Evolutionary conservation across 23 tunicate species (phyloP), one percentile per base, ranked within the genome.

Genomic region (Halocynthia roretzi): DNA sequence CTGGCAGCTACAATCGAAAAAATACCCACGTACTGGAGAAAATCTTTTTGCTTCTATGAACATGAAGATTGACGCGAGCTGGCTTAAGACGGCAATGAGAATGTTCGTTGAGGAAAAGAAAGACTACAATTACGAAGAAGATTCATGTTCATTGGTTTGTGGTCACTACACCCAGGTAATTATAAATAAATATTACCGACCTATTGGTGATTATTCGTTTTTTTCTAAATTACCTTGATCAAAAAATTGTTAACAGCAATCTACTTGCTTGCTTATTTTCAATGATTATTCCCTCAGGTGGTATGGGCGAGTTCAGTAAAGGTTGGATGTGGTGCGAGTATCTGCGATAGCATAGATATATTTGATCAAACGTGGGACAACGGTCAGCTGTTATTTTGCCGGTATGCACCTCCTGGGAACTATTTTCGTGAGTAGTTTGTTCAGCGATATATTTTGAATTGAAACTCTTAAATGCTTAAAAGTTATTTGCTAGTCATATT

Each of bases 61-160:
- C 0, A 5, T 20, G 2, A 11, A 48, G 0, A 65, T 6, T 65
- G 70, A 65, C 31, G 19, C 5, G 0, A 10, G 17, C 70, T 11
- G 9, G 70, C 5, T 65, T 15, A 48, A 65, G 31, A 5, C 0
- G 10, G 19, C 17, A 9, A 48, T 65, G 9, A 20, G 2, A 8
- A 65, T 65, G 70, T 65, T 40, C 48, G 70, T 20, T 65, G 9
- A 15, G 6, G 70, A 65, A 65, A 65, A 65, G 2, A 65, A 65
- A 0, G 19, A 65, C 31, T 65, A 65, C 19, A 15, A 11, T 48
- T 65, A 65, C 31, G 70, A 65, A 65, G 31, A 40, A 9, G 2
- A 15, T 8, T 8, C 10, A 9, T 65, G 70, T 65, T 9, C 48
- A 15, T 20, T 11, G 70, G 70, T 65, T 10, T 65, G 70, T 48